These are phyloP conservation scores for Polietes domitor DNA, from an alignment of 2,888 invertebrate species.

Conservation along the genomic window DNA sequence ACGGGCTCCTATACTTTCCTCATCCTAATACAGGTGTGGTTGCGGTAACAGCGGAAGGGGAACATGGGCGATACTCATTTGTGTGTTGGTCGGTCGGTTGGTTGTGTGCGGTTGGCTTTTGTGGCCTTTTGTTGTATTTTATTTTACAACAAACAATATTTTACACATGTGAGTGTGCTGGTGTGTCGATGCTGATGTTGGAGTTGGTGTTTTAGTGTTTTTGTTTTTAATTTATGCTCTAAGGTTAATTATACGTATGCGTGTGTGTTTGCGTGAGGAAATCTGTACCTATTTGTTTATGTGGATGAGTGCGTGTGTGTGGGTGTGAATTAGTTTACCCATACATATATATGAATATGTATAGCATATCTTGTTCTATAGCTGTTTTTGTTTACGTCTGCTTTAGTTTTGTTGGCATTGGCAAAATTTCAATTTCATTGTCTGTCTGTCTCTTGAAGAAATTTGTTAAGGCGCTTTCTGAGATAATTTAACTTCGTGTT, in stretches of 20 bases:
- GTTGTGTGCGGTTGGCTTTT: constrained; percentile 17
- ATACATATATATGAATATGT: too few relatives aligned
- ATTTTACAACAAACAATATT: constrained; percentile 46
- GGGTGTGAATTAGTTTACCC: too few relatives aligned
- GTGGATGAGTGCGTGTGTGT: neutral
- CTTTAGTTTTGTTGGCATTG: neutral
- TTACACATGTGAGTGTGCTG: constrained; percentile 6
- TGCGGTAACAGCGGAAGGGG: neutral
- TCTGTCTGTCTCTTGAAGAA: too few relatives aligned
- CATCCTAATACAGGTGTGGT: constrained; percentile 37
- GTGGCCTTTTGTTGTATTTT: constrained; percentile 34
- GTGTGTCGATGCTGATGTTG: constrained; percentile 2
- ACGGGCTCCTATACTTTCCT: neutral
- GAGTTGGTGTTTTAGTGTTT: neutral
- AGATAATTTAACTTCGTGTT: too few relatives aligned
- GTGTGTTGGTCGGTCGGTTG: neutral
- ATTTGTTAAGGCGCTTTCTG: too few relatives aligned
- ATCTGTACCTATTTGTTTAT: neutral
- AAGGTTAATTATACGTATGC: too few relatives aligned
- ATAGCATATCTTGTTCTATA: neutral
- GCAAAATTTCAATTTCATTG: neutral
- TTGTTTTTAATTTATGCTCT: neutral
- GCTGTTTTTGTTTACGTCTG: neutral
- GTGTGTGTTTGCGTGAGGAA: neutral
- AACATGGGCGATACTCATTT: neutral